Evolutionary conservation across 2,888 invertebrate genomes (phyloP).

Genomic region (Eristalis arbustorum): DNA sequence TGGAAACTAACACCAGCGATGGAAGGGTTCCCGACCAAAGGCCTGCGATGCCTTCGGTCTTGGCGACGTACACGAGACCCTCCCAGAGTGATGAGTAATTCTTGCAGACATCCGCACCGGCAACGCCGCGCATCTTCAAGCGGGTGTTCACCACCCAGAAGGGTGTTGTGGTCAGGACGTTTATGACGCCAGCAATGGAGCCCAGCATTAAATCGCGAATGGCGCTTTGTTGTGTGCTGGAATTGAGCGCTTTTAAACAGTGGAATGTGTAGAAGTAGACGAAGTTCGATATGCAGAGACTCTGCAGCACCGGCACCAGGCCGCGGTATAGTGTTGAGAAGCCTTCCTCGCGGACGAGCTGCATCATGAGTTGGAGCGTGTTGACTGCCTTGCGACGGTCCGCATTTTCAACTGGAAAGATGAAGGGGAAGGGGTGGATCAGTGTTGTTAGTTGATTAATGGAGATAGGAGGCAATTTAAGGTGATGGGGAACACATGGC

Average conservation of each 20-base stretch:
- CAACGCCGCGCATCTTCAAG: constrained; percentile 88
- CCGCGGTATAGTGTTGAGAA: constrained; percentile 86
- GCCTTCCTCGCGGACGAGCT: constrained; percentile 85
- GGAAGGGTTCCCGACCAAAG: constrained; percentile 93
- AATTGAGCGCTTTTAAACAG: constrained; percentile 84
- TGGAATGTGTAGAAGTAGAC: constrained; percentile 97
- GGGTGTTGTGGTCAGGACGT: constrained; percentile 92
- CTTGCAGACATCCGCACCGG: constrained; percentile 76
- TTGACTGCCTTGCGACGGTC: constrained; percentile 85
- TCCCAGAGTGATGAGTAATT: constrained; percentile 82
- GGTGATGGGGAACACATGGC: too few relatives aligned
- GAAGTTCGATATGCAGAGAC: constrained; percentile 93
- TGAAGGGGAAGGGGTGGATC: constrained; percentile 19
- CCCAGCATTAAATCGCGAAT: constrained; percentile 88
- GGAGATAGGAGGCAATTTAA: too few relatives aligned
- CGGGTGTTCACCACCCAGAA: constrained; percentile 96
- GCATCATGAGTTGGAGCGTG: constrained; percentile 84
- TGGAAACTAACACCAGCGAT: constrained; percentile 91
- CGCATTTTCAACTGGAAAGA: constrained; percentile 86
- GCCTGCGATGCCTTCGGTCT: constrained; percentile 87
- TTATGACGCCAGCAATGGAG: constrained; percentile 89
- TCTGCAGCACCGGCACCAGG: constrained; percentile 90
- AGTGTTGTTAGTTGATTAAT: constrained; percentile 4
- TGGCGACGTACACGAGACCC: constrained; percentile 86
- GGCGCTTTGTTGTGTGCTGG: constrained; percentile 82